Conservation (phyloP, 2,113 vertebrate species). For the Anolis carolinensis region DNA sequence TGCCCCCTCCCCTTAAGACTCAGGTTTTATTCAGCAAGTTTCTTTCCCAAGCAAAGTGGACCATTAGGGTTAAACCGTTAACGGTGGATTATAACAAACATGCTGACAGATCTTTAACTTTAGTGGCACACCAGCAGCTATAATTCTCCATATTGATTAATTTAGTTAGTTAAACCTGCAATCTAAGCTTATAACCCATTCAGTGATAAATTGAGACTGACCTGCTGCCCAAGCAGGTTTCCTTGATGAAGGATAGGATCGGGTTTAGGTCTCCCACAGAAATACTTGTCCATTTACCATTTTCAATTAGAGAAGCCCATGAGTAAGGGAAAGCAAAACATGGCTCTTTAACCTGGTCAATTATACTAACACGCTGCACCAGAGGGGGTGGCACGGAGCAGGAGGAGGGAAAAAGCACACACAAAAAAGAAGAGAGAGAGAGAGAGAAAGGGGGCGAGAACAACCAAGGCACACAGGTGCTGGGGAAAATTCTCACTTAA, state of each 20-base stretch:
- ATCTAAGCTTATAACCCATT: conserved; percentile 68
- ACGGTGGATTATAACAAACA: conserved; percentile 67
- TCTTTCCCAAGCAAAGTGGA: conserved; percentile 46
- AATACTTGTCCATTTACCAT: conserved; percentile 66
- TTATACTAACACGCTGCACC: conserved; percentile 37
- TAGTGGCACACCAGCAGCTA: conserved; percentile 67
- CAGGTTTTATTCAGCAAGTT: conserved; percentile 62
- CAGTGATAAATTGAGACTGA: conserved; percentile 69
- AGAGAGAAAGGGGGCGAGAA: neutral
- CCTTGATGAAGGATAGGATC: conserved; percentile 66
- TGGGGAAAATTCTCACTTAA: too few species aligned
- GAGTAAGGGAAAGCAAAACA: conserved; percentile 64
- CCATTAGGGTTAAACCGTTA: conserved; percentile 63
- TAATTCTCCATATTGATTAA: conserved; percentile 74
- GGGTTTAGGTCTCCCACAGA: conserved; percentile 56
- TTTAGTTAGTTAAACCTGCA: conserved; percentile 74
- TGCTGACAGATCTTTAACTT: conserved; percentile 67
- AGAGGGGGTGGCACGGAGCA: conserved; percentile 12
- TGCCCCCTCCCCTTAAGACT: conserved; percentile 8
- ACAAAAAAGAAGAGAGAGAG: neutral
- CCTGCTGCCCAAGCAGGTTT: conserved; percentile 69
- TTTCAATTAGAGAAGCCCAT: conserved; percentile 65
- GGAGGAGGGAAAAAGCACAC: neutral
- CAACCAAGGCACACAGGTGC: too few species aligned
- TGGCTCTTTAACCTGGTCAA: conserved; percentile 57